Percentiles rank a stretch among this genome's conserved stretches.
Evolutionary conservation across 1,140 invertebrate genomes (phyloP).

Genomic region (Paraescarpia echinospica): DNA sequence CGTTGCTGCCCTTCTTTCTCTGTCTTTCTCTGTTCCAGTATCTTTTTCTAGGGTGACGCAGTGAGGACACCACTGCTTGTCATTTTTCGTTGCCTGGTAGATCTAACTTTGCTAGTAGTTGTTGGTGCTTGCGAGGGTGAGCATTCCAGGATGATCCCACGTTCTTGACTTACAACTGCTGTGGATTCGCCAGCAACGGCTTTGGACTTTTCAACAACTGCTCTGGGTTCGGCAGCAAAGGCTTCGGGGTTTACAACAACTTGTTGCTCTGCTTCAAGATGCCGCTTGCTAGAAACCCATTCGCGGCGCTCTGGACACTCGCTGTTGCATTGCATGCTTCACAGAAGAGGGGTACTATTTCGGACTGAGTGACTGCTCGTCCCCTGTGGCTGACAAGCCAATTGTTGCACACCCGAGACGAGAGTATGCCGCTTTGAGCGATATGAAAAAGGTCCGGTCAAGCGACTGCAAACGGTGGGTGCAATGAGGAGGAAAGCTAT

Average conservation of each 20-base stretch:
- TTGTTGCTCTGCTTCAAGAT: neutral
- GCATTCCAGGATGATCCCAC: neutral
- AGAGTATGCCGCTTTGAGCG: slow-evolving; percentile 31
- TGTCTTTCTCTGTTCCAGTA: neutral
- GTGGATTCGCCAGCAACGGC: neutral
- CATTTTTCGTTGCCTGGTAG: too few relatives aligned
- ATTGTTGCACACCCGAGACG: slow-evolving; percentile 34
- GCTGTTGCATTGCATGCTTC: neutral
- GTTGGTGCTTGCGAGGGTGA: too few relatives aligned
- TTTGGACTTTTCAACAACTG: neutral
- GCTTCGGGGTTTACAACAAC: neutral
- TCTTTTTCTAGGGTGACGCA: too few relatives aligned
- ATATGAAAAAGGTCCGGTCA: slow-evolving; percentile 25
- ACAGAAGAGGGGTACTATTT: neutral
- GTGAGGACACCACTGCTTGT: too few relatives aligned
- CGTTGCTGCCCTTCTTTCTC: neutral
- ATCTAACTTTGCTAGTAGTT: too few relatives aligned
- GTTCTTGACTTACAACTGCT: neutral
- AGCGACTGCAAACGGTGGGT: slow-evolving; percentile 31
- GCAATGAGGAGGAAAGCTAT: slow-evolving; percentile 11
- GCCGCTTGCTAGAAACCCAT: neutral
- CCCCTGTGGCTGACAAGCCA: slow-evolving; percentile 43
- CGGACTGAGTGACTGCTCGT: too few relatives aligned
- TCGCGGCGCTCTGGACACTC: neutral
- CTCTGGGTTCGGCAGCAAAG: neutral